phyloP scores from a whole-genome alignment of 30 jellyfish, hydroid and myxozoan species.

The Cassiopea andromeda region DNA sequence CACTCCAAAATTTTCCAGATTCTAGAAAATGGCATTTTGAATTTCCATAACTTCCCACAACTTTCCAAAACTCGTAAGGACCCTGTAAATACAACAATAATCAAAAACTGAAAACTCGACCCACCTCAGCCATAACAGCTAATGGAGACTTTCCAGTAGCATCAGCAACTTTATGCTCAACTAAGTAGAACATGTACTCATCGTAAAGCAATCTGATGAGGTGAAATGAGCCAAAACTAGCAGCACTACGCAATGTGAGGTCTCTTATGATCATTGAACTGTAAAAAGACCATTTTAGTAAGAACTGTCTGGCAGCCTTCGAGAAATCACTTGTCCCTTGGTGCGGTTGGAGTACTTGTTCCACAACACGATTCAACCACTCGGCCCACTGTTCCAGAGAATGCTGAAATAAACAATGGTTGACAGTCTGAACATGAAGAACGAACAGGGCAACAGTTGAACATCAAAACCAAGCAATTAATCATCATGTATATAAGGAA shows the following conservation, averaged over 20 bases:
- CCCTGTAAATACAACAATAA: no score
- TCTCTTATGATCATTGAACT: conserved; percentile 97
- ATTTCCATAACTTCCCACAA: no score
- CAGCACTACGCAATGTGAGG: conserved; percentile 97
- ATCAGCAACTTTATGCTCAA: conserved; percentile 96
- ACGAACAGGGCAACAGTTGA: no score
- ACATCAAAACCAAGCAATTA: no score
- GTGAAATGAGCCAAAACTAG: conserved; percentile 98
- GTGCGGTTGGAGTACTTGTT: conserved; percentile 90
- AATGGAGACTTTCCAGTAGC: conserved; percentile 98
- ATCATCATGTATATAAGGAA: no score
- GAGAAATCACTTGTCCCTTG: conserved; percentile 87
- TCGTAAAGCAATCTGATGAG: conserved; percentile 91
- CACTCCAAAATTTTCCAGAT: no score
- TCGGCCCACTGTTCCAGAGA: conserved; percentile 98
- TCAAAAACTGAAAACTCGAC: no score
- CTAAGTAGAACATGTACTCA: conserved; percentile 94
- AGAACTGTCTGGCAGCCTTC: conserved; percentile 97
- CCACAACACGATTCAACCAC: conserved; percentile 96
- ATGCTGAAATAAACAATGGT: conserved; percentile 76
- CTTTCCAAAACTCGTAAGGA: no score
- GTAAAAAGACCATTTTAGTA: conserved; percentile 95
- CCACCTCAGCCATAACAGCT: conserved; percentile 98
- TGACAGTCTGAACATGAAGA: no score
- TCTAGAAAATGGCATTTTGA: no score